These are phyloP conservation scores for Micronisus gabar DNA, from an alignment of 2,113 vertebrate genomes.

Conservation along the genomic window DNA sequence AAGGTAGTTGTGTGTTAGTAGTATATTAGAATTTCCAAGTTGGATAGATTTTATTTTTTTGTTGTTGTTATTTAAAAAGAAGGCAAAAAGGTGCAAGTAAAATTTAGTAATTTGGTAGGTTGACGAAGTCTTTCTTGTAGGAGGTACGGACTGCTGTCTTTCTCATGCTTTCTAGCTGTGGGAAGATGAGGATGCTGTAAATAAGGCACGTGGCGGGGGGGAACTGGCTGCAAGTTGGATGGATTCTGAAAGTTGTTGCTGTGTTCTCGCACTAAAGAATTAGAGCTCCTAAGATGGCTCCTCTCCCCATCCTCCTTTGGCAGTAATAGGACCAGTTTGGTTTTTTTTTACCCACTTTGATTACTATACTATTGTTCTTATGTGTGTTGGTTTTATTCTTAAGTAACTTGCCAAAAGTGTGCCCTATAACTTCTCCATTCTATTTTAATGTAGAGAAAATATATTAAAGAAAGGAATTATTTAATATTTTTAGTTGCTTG, in stretches of 20 bases:
- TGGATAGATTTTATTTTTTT: neutral
- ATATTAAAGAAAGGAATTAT: neutral
- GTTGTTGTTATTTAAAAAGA: neutral
- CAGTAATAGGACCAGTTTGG: neutral
- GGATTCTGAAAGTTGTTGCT: neutral
- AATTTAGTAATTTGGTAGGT: neutral
- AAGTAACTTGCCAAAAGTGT: neutral
- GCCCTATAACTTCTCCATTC: neutral
- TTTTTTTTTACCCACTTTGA: neutral
- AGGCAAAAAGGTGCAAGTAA: neutral
- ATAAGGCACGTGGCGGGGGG: neutral
- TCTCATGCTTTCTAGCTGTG: neutral
- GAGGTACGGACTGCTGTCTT: neutral
- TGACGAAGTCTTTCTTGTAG: neutral
- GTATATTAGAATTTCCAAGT: neutral
- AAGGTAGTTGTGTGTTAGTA: neutral
- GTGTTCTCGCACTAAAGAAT: neutral
- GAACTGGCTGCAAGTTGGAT: neutral
- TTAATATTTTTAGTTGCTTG: neutral
- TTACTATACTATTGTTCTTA: neutral
- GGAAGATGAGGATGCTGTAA: neutral
- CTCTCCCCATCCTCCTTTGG: neutral
- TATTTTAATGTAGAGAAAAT: neutral
- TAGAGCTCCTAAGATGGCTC: slow-evolving; percentile 24
- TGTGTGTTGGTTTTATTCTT: neutral